Evolutionary conservation across 2,113 vertebrate species (phyloP), one percentile per base, ranked within the genome.

Genomic region (Brienomyrus brachyistius): DNA sequence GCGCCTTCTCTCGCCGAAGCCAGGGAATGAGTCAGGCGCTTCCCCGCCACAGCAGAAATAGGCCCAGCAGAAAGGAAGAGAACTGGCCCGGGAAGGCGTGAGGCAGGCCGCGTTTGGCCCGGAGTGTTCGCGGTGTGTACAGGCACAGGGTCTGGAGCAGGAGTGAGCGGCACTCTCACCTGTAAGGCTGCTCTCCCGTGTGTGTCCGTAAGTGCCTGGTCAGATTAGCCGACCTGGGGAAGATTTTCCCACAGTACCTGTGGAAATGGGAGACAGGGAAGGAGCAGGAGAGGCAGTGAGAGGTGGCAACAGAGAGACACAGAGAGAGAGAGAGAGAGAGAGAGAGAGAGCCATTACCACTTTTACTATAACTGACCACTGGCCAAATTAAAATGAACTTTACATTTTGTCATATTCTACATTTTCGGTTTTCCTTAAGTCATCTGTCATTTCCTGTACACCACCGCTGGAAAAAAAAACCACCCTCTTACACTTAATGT

Each of bases 211-310:
- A 97, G 91, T 99, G 98, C 95, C 98, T 95, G 5, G 98, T 99
- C 95, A 99, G 97, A 92, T 99, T 99, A 89, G 98, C 98, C 0
- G 98, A 99, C 89, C 98, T 96, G 31, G 98, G 98, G 93, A 99
- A 99, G 94, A 99, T 99, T 97, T 99, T 99, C 90, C 98, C 98
- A 91, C 98, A 99, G 97, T 99, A 99, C 96, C 98, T 99, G 88
- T 8, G 35, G 40, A 27, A 13, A 84, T n/a, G 1, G 84, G 45
- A 84, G 21, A 27, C 8, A 27, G 45, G 3, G 35, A 43, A 35
- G 15, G 31, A 52, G 89, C 52, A 40, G 15, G 56, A 59, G 56
- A n/a, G 5, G 11, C 19, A 59, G 54, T 4, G 17, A 56, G 21
- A 59, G 52, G 11, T 0, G 4, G 52, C 21, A 5, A 56, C 17